A percentile compares a stretch with the other conserved stretches of the same genome.
Evolutionary conservation across 2,113 vertebrate species (phyloP).

Genomic region (Polyodon spathula): DNA sequence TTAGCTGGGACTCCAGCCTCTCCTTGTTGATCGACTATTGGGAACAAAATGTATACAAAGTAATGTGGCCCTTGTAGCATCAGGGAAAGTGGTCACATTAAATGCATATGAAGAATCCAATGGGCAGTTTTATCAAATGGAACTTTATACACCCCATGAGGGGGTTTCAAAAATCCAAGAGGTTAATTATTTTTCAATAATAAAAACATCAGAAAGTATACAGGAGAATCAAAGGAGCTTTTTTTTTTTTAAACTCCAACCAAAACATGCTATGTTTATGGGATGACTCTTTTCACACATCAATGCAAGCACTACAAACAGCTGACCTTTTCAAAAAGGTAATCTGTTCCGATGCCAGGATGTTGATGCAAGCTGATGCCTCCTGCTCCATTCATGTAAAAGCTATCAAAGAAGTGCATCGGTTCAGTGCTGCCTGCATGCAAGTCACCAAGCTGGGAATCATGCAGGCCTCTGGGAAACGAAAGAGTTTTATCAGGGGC

Average conservation of each 20-base stretch:
- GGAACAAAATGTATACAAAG: too few species aligned
- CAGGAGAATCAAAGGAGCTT: constrained; percentile 11
- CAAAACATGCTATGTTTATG: constrained; percentile 11
- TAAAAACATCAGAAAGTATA: constrained; percentile 14
- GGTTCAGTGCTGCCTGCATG: constrained; percentile 31
- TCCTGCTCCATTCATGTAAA: constrained; percentile 20
- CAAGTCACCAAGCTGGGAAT: constrained; percentile 4
- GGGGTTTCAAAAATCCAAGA: too few species aligned
- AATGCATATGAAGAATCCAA: too few species aligned
- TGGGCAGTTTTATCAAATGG: too few species aligned
- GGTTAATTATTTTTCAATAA: too few species aligned
- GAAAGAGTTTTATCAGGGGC: constrained; percentile 8
- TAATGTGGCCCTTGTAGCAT: too few species aligned
- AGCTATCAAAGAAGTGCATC: constrained; percentile 34
- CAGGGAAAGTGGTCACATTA: too few species aligned
- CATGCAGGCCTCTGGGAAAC: constrained; percentile 7
- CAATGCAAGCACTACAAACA: constrained; percentile 28
- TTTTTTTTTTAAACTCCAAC: constrained; percentile 18
- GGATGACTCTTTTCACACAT: constrained; percentile 29
- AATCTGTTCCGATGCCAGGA: constrained; percentile 28
- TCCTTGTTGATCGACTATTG: too few species aligned
- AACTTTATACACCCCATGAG: too few species aligned
- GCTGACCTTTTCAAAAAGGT: not conserved
- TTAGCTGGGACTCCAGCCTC: too few species aligned
- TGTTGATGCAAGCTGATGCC: constrained; percentile 27